A percentile compares a stretch with the other conserved stretches of the same genome.
Conservation (phyloP, 92 coral and sea anemone genomes). For the Anthopleura xanthogrammica region DNA sequence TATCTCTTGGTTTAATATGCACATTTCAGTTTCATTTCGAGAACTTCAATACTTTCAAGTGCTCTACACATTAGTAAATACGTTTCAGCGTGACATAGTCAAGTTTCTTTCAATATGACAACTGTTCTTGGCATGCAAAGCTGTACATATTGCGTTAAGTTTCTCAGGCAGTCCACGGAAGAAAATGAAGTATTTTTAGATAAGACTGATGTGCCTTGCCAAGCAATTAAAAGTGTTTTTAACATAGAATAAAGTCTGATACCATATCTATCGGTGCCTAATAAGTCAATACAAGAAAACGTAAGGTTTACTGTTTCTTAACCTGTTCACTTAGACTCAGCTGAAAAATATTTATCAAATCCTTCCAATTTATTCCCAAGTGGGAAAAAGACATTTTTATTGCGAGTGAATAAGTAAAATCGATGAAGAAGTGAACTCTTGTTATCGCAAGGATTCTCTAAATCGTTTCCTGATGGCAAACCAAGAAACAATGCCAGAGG, state of each 20-base stretch:
- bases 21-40: neutral
- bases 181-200: neutral
- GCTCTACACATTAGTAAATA: neutral
- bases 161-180: neutral
- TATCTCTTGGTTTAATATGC: neutral
- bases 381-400: slow-evolving; percentile 1
- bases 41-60: neutral
- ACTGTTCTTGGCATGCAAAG: neutral
- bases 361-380: neutral
- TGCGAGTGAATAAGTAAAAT: neutral
- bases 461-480: slow-evolving; percentile 11
- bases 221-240: neutral
- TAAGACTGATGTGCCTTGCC: neutral
- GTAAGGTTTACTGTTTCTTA: neutral
- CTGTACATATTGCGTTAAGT: neutral
- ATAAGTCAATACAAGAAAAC: neutral
- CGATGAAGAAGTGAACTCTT: neutral
- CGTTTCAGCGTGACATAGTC: neutral
- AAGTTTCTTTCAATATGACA: neutral
- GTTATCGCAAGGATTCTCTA: slow-evolving; percentile 2
- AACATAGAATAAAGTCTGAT: neutral
- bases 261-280: neutral
- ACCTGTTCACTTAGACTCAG: neutral
- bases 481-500: slow-evolving; percentile 1
- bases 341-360: neutral